phyloP scores from a whole-genome alignment of 92 coral and sea anemone species.

The Desmophyllum pertusum region DNA sequence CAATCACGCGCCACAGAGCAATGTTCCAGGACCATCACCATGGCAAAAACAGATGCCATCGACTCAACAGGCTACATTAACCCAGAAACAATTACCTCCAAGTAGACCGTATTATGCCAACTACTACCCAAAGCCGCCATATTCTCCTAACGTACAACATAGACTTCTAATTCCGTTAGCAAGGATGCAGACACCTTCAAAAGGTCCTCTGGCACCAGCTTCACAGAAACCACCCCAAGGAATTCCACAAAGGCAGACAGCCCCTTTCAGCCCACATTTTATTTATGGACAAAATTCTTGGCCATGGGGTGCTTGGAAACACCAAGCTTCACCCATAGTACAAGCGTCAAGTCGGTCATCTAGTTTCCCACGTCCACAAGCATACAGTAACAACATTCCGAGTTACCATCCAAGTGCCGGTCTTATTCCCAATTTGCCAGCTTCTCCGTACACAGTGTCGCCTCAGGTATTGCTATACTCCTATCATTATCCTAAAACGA shows the following conservation, averaged over 20 bases:
- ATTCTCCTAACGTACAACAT: not conserved
- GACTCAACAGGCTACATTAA: not conserved
- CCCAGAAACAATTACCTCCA: not conserved
- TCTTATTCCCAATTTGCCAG: not conserved
- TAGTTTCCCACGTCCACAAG: not conserved
- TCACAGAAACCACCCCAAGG: constrained; percentile 7
- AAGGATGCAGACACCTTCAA: constrained; percentile 5
- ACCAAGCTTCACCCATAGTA: constrained; percentile 7
- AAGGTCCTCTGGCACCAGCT: not conserved
- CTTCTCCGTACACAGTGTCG: constrained; percentile 4
- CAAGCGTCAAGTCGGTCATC: constrained; percentile 14
- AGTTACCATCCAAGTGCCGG: constrained; percentile 12
- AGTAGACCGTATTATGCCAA: not conserved
- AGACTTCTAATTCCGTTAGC: not conserved
- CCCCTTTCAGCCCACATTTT: constrained; percentile 26
- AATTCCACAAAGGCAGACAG: not conserved
- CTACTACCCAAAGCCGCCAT: constrained; percentile 12
- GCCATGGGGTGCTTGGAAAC: constrained; percentile 42
- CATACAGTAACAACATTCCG: not conserved
- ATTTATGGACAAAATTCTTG: constrained; percentile 31
- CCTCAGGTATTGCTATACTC: constrained; percentile 46
- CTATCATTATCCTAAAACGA: constrained; percentile 35
- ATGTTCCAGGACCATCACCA: not conserved
- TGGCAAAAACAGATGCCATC: not conserved
- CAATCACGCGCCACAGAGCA: constrained; percentile 2